These are phyloP conservation scores for Cryptoblepharus egeriae DNA, from an alignment of 2,797 vertebrate genomes.

Conservation along the genomic window DNA sequence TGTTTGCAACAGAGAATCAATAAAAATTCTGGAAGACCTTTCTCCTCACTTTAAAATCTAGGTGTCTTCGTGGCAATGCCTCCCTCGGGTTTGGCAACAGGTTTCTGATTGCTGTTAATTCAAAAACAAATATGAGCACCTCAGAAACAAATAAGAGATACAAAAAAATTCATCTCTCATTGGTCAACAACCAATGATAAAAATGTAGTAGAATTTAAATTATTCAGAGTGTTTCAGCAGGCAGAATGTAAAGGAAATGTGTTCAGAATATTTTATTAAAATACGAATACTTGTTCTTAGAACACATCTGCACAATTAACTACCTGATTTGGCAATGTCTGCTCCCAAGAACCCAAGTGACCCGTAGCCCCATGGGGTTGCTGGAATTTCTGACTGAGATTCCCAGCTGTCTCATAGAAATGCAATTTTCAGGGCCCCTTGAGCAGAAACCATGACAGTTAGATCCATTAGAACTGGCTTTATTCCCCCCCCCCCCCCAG, in stretches of 20 bases:
- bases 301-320: neutral
- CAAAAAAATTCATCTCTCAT: neutral
- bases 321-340: neutral
- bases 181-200: neutral
- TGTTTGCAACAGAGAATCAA: neutral
- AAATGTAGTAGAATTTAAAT: neutral
- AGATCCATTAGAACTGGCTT: neutral
- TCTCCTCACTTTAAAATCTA: neutral
- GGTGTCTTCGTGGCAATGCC: neutral
- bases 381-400: neutral
- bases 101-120: neutral
- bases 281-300: neutral
- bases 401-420: neutral
- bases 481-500: too few species aligned
- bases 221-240: neutral
- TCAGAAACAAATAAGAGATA: neutral
- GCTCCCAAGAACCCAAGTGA: neutral
- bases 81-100: neutral
- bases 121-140: neutral
- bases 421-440: neutral
- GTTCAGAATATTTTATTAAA: neutral
- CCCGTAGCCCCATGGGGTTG: neutral
- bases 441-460: neutral
- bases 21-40: neutral
- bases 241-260: neutral